Evolutionary conservation across 2,888 invertebrate species (phyloP), one percentile per base, ranked within the genome.

Genomic region (Atethmia centrago): DNA sequence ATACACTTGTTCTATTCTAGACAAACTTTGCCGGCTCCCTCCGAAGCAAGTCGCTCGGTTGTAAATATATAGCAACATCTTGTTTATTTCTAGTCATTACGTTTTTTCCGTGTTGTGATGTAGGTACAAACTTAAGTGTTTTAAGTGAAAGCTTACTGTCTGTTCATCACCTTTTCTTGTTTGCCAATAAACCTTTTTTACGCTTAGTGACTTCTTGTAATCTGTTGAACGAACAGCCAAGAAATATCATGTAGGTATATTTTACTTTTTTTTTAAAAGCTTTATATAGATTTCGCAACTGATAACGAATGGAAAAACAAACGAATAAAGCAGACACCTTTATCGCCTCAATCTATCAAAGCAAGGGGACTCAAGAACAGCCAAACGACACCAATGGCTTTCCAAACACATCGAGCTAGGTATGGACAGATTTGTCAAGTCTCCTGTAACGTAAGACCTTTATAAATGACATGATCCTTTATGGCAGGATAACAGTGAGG

Each of bases 321-420:
- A 49, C 19, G 25, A 68, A 61, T 21, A 19, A 53, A 55, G 21
- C n/a, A n/a, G 56, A 42, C 55, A 67, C 31, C 42, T 65, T 71
- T 74, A 71, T 69, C 16, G 65, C 49, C 68, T 31, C 71, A 19
- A 65, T 78, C n/a, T 69, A 58, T 78, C 68, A 71, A 71, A 56
- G 47, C 65, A 62, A 82, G 55, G 19, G n/a, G 31, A 40, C 19
- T 36, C n/a, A 47, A 62, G 77, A 56, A 61, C 51, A 49, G 45
- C 28, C 67, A 73, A 59, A 49, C 58, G 70, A 68, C 79, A 61
- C 79, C 61, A 31, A 53, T 49, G 72, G 68, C 56, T 79, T 62
- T 14, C 53, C 16, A 66, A 67, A 73, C 49, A 76, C 64, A 68
- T 65, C 36, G 55, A 31, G 25, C 65, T 71, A 58, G 56, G 42